phyloP scores from a whole-genome alignment of 2,888 invertebrate genomes.

The Dolichopus griseipennis region DNA sequence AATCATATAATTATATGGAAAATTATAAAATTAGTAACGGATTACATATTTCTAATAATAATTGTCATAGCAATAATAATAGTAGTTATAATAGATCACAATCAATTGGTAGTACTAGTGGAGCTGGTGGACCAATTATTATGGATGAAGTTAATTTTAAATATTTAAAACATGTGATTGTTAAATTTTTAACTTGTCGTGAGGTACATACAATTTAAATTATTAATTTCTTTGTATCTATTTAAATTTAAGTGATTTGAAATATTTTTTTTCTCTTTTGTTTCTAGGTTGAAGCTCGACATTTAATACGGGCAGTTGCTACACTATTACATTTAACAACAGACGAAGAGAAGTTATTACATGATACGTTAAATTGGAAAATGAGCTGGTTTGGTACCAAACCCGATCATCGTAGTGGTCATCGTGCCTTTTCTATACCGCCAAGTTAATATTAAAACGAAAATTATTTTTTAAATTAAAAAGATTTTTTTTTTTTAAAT shows the following conservation, averaged over 20 bases:
- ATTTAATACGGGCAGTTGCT: conserved; percentile 79
- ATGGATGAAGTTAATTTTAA: conserved; percentile 67
- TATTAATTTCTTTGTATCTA: neutral
- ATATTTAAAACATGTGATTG: conserved; percentile 86
- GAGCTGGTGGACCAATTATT: conserved; percentile 25
- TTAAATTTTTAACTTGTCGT: conserved; percentile 82
- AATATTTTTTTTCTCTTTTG: conserved; percentile 20
- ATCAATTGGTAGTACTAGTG: neutral
- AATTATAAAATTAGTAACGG: neutral
- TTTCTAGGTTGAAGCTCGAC: conserved; percentile 63
- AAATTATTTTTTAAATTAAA: neutral
- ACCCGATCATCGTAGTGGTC: conserved; percentile 49
- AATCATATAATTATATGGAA: neutral
- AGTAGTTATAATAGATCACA: conserved; percentile 7
- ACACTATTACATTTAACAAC: conserved; percentile 71
- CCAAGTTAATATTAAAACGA: conserved; percentile 48
- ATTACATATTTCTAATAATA: conserved; percentile 26
- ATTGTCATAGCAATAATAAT: neutral
- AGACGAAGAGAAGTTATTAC: conserved; percentile 78
- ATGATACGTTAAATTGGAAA: conserved; percentile 45
- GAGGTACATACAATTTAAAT: conserved; percentile 45
- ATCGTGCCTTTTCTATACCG: conserved; percentile 49
- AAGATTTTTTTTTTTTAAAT: neutral
- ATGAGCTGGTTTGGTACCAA: conserved; percentile 48
- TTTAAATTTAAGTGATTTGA: conserved; percentile 5